A percentile compares a stretch with the other conserved stretches of the same genome.
Evolutionary conservation across 2,888 invertebrate genomes (phyloP).

Genomic region (Sarcophaga caerulescens): DNA sequence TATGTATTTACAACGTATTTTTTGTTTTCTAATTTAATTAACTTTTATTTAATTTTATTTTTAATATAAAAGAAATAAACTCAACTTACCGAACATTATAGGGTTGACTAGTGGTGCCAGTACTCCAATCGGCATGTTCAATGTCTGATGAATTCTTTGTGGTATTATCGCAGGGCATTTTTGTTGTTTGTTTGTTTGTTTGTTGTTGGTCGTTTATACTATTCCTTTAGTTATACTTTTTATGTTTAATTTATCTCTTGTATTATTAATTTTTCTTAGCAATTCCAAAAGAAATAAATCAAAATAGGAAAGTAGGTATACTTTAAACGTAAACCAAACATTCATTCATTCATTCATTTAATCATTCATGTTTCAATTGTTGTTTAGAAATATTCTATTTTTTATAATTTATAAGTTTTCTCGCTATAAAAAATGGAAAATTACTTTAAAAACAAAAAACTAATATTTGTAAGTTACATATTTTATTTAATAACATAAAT

Average conservation of each 20-base stretch:
- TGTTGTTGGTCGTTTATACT: conserved; percentile 9
- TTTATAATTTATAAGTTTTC: not conserved
- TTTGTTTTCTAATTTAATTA: not conserved
- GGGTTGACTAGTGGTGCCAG: conserved; percentile 79
- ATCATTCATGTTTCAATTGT: conserved; percentile 33
- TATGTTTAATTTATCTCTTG: conserved; percentile 20
- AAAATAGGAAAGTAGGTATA: conserved; percentile 19
- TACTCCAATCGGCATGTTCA: conserved; percentile 85
- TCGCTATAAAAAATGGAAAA: conserved; percentile 1
- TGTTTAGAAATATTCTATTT: conserved; percentile 5
- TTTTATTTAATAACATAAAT: not conserved
- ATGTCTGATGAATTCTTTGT: conserved; percentile 86
- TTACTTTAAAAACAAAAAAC: not conserved
- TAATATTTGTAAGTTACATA: not conserved
- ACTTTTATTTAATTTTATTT: not conserved
- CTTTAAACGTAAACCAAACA: not conserved
- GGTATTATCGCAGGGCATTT: conserved; percentile 86
- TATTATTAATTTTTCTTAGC: not conserved
- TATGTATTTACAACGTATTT: too few relatives aligned
- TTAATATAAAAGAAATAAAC: too few relatives aligned
- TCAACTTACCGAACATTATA: conserved; percentile 80
- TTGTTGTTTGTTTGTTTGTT: conserved; percentile 21
- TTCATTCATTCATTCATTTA: not conserved
- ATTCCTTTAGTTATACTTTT: conserved; percentile 18
- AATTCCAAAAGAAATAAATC: conserved; percentile 15